Conservation (phyloP, 2,797 vertebrate species). For the Anabacerthia variegaticeps region DNA sequence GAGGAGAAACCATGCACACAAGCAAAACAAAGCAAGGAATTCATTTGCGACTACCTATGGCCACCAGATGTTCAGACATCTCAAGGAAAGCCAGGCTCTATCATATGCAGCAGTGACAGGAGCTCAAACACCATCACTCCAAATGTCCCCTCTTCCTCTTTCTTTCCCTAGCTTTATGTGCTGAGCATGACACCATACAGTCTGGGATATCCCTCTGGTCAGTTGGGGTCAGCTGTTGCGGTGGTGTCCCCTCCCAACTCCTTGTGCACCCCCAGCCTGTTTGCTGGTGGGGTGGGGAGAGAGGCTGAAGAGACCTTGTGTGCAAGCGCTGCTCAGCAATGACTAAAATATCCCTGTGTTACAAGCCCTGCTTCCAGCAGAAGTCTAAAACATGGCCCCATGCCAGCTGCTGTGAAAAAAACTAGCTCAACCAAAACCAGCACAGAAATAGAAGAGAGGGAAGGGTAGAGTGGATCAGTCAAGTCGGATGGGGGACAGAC, state of each 20-base stretch:
- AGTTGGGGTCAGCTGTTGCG: not conserved
- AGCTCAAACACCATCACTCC: not conserved
- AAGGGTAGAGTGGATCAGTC: not conserved
- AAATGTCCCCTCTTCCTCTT: not conserved
- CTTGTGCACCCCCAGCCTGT: not conserved
- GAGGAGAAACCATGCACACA: not conserved
- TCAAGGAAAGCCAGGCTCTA: not conserved
- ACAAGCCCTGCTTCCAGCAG: not conserved
- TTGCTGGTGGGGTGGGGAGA: fast-evolving
- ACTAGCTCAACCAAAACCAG: not conserved
- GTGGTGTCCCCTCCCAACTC: fast-evolving
- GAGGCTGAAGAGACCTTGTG: not conserved
- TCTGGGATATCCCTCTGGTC: not conserved
- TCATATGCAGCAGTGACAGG: fast-evolving
- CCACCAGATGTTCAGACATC: not conserved
- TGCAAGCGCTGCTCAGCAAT: not conserved
- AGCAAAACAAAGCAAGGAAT: not conserved
- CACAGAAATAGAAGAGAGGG: not conserved
- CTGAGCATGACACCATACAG: fast-evolving
- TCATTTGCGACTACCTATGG: fast-evolving
- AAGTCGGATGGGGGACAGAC: not conserved
- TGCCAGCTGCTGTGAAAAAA: not conserved
- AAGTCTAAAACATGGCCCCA: not conserved
- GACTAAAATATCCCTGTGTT: not conserved
- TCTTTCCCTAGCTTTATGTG: not conserved